Percentiles rank a stretch among this genome's conserved stretches.
Evolutionary conservation across 2,888 invertebrate species (phyloP).

Genomic region (Mythimna ferrago): DNA sequence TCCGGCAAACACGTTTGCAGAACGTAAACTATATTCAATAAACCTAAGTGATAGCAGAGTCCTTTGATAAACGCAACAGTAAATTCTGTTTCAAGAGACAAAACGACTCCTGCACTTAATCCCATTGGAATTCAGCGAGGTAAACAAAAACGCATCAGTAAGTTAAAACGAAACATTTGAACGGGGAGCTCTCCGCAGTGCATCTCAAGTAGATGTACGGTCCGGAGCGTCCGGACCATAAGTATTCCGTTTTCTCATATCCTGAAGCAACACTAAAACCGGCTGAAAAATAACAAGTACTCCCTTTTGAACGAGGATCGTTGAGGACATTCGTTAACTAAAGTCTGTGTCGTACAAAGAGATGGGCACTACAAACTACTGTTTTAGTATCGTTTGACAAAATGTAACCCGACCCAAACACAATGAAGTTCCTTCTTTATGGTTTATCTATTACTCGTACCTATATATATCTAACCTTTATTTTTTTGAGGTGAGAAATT

Average conservation of each 20-base stretch:
- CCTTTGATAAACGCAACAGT: background rate
- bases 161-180: conserved; percentile 31
- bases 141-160: conserved; percentile 45
- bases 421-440: no score
- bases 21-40: background rate
- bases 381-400: background rate
- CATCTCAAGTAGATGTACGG: conserved; percentile 46
- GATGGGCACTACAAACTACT: background rate
- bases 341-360: conserved; percentile 11
- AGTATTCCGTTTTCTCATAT: conserved; percentile 64
- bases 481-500: background rate
- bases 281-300: conserved; percentile 55
- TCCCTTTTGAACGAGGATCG: conserved; percentile 49
- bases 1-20: background rate
- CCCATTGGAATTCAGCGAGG: conserved; percentile 29
- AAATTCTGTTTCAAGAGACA: background rate
- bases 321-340: conserved; percentile 52
- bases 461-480: background rate
- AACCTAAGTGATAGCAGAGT: background rate
- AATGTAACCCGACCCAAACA: background rate
- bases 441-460: no score
- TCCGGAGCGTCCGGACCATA: conserved; percentile 39
- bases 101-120: conserved; percentile 3
- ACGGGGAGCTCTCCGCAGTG: conserved; percentile 6
- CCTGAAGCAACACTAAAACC: conserved; percentile 57